Evolutionary conservation across 2,113 vertebrate genomes (phyloP), one percentile per base, ranked within the genome.

Genomic region (Pteropus alecto): DNA sequence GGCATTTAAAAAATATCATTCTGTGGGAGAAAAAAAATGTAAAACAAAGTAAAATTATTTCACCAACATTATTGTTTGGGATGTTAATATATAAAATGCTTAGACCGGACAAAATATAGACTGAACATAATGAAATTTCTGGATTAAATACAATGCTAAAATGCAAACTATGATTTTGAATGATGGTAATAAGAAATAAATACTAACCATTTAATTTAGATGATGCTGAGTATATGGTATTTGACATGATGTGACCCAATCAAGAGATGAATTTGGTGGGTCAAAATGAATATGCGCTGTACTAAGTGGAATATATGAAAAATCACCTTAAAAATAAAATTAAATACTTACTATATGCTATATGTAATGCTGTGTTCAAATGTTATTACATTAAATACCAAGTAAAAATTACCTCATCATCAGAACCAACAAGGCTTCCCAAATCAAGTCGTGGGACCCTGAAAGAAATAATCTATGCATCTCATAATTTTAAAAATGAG

Each of bases 401-500:
- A 70, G 93, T 19, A 95, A 89, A 97, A 95, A 56, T 98, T 99
- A 99, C 98, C 99, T 99, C 98, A 90, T 98, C 98, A 89, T 98
- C 98, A 87, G 98, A 99, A 96, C 98, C 98, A 97, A 96, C 58
- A 78, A 99, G 98, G 30, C 92, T 98, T 83, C 97, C 90, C 83
- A 99, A 98, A 96, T 99, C 98, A 94, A 99, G 98, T 65, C 79
- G 98, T 19, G 99, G 99, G 38, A 99, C 98, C 85, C 99, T 99
- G 96, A 46, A 99, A 96, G 56, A 98, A 97, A 97, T 90, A 96
- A 96, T 76, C 18, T 60, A 78, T 68, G 10, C 2, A 94, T 41
- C 26, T 61, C 18, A 84, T 90, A 65, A 96, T 67, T 74, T 90
- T 51, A 60, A 33, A 91, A 94, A 30, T 81, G 54, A 92, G n/a